These are phyloP conservation scores for Tenualosa ilisha DNA, from an alignment of 2,797 vertebrate species.

Conservation along the genomic window DNA sequence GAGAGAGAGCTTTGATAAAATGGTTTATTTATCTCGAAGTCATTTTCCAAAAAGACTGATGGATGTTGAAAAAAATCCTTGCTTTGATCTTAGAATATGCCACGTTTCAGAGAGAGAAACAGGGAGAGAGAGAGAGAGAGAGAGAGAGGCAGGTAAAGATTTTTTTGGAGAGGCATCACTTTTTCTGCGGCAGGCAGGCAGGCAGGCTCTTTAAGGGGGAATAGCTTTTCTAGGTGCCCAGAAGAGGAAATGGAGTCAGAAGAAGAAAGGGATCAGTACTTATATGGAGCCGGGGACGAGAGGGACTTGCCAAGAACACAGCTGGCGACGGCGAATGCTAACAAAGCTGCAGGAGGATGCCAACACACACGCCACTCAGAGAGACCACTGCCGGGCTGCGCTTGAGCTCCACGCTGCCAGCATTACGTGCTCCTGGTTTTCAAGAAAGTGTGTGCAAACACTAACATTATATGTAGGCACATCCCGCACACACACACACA, in stretches of 20 bases:
- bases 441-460: not conserved
- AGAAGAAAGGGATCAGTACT: conserved; percentile 20
- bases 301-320: conserved; percentile 21
- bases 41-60: conserved; percentile 42
- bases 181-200: not conserved
- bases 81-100: conserved; percentile 40
- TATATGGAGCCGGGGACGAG: not conserved
- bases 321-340: conserved; percentile 27
- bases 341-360: conserved; percentile 14
- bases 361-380: not conserved
- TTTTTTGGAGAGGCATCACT: conserved; percentile 13
- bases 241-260: conserved; percentile 23
- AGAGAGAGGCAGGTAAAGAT: not conserved
- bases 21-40: conserved; percentile 46
- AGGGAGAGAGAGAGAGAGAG: not conserved
- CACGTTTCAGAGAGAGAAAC: not conserved
- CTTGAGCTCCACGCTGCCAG: not conserved
- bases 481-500: not conserved
- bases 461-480: not conserved
- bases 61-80: conserved; percentile 38
- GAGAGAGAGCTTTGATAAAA: conserved; percentile 41
- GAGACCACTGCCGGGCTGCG: not conserved
- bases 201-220: not conserved
- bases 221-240: not conserved
- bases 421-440: not conserved